These are phyloP conservation scores for Trichopria drosophilae DNA, from an alignment of 2,888 invertebrate species.

Conservation along the genomic window DNA sequence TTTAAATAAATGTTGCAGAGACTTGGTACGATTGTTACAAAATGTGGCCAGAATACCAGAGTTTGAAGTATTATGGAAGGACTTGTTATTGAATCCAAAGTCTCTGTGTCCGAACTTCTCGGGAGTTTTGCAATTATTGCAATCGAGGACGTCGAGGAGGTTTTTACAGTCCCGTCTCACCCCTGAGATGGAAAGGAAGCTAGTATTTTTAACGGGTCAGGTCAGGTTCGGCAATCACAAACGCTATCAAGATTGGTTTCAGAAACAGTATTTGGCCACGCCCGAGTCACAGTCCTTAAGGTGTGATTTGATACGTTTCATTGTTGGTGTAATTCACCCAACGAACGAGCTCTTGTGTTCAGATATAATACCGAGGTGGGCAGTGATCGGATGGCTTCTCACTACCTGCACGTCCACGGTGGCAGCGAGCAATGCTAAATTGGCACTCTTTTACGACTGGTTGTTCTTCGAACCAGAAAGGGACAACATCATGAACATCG, in stretches of 20 bases:
- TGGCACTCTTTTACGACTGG: conserved; percentile 93
- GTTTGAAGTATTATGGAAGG: conserved; percentile 86
- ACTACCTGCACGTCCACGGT: conserved; percentile 89
- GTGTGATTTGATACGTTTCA: conserved; percentile 91
- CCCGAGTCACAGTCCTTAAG: conserved; percentile 88
- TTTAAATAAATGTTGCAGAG: too few relatives aligned
- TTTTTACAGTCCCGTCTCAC: conserved; percentile 84
- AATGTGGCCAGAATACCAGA: conserved; percentile 88
- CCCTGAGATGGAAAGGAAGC: conserved; percentile 90
- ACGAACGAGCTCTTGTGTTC: conserved; percentile 90
- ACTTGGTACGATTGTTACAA: conserved; percentile 85
- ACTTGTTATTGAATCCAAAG: conserved; percentile 77
- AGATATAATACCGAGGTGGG: conserved; percentile 95
- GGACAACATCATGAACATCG: conserved; percentile 95
- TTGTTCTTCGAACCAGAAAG: conserved; percentile 86
- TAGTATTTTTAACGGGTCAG: conserved; percentile 82
- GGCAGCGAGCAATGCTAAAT: conserved; percentile 86
- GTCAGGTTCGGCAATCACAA: conserved; percentile 90
- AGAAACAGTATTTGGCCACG: conserved; percentile 85
- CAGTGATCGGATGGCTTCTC: conserved; percentile 90
- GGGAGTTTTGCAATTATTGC: conserved; percentile 78
- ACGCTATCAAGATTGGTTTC: conserved; percentile 94
- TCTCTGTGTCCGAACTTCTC: conserved; percentile 76
- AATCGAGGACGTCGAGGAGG: conserved; percentile 82
- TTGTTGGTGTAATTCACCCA: conserved; percentile 92